Evolutionary conservation across 2,888 invertebrate genomes (phyloP), one percentile per base, ranked within the genome.

Genomic region (Uropetala carovei): DNA sequence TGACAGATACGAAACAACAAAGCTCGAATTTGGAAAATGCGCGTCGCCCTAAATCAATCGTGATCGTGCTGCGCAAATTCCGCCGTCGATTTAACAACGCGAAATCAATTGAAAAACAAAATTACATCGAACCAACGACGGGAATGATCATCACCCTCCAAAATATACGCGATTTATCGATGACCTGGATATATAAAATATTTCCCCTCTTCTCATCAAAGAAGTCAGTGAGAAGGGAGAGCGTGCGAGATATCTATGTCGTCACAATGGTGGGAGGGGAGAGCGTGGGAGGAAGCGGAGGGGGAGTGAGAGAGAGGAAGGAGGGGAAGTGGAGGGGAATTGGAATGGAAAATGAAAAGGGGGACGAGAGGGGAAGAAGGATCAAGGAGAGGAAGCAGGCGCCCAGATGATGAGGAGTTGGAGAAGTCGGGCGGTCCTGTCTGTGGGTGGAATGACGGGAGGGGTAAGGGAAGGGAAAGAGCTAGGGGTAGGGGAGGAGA

Each of bases 211-310:
- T 43, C 43, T 43, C 43, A 43, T n/a, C 4, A 14, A n/a, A 27
- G n/a, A n/a, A 75, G 16, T 18, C 3, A 18, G 16, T n/a, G 18
- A 56, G 56, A 43, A 9, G 83, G 83, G 22, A 83, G 75, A n/a
- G 75, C 75, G n/a, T n/a, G 10, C 2, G 83, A 83, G 83, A 83
- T 56, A 83, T 83, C 83, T 43, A 57, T 57, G n/a, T 13, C 83
- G 83, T 83, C 83, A 83, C 83, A 43, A 57, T 43, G 64, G 64
- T 93, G 93, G 94, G 94, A 93, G 94, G 93, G 94, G 94, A 92
- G 93, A 92, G 92, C 56, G 93, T 93, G 89, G 91, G 93, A 92
- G 93, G 91, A 92, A 93, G 92, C 92, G 93, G 92, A 92, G 93
- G 93, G 93, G 91, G 93, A 92, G 59, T 64, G n/a, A 84, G 68